phyloP scores from a whole-genome alignment of 2,113 vertebrate genomes.

The Spilogale gracilis region DNA sequence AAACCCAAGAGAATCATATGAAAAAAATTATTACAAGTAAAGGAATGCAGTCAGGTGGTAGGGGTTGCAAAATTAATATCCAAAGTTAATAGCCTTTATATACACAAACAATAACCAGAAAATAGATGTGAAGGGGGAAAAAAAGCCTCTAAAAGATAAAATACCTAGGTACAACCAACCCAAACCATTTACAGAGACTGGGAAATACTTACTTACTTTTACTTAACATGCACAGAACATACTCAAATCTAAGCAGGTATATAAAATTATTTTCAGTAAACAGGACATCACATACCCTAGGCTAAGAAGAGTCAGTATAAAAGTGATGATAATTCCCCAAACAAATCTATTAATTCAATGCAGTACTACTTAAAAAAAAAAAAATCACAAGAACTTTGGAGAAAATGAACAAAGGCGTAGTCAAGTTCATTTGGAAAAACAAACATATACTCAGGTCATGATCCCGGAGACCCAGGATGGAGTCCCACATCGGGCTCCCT shows the following conservation, averaged over 20 bases:
- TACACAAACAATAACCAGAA: background rate
- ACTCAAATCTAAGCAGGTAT: background rate
- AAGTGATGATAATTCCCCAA: background rate
- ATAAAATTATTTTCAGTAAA: background rate
- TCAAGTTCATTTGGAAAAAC: conserved; percentile 23
- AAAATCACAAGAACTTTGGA: background rate
- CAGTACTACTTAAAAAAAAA: background rate
- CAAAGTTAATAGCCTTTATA: background rate
- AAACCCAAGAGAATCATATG: background rate
- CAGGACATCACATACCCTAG: background rate
- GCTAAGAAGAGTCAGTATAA: background rate
- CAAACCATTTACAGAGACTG: background rate
- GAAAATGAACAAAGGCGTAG: conserved; percentile 32
- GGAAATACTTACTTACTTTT: no score
- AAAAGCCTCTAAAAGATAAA: background rate
- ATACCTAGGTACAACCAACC: background rate
- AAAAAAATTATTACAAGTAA: conserved; percentile 15
- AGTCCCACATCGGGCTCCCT: no score
- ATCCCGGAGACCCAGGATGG: no score
- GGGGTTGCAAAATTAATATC: conserved; percentile 1
- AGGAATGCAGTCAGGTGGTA: background rate
- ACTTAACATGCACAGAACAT: background rate
- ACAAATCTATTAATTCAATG: background rate
- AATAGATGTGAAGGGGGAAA: background rate
- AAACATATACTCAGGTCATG: background rate